Evolutionary conservation across 2,113 vertebrate genomes (phyloP), one percentile per base, ranked within the genome.

Genomic region (Etheostoma spectabile): DNA sequence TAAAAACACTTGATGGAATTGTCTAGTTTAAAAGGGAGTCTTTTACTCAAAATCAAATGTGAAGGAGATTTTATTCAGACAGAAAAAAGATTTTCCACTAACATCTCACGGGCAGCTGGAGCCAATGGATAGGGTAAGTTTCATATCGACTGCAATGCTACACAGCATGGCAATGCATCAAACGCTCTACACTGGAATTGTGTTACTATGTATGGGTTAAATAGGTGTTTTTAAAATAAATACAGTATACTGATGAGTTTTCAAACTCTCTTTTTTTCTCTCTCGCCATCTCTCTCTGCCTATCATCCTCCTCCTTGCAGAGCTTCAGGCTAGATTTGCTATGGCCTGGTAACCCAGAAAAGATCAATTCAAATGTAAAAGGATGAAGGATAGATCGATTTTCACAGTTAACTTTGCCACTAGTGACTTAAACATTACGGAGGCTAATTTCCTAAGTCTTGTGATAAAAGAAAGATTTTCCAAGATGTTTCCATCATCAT

Each of bases 281-380:
- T 27, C 45, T 16, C 16, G 4, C 22, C 35, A 11, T 52, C 19
- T 33, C 35, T 16, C 22, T 46, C 38, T 38, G 15, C n/a, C 66
- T 46, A 16, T 74, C 53, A 35, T 22, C 57, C 52, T 83, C 53
- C 38, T 35, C 14, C 27, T 22, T 51, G 48, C 27, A 68, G 56
- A 68, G 72, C 80, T 80, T 70, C 62, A 77, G 80, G 83, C 48
- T 49, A 53, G 8, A 52, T 74, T 56, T 5, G 16, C 22, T 22
- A n/a, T 71, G 80, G 27, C 77, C 79, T 77, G 71, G 7, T 83
- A 86, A 83, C 68, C 77, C 69, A 86, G 69, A 83, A 83, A 82
- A 53, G 14, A 67, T 48, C 21, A 48, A n/a, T 57, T 14, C 49
- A 38, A 63, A 59, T 74, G 68, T 71, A 72, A 72, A 69, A 84